Evolutionary conservation across 2,797 vertebrate genomes (phyloP).

Genomic region (Pyrocephalus nanus): DNA sequence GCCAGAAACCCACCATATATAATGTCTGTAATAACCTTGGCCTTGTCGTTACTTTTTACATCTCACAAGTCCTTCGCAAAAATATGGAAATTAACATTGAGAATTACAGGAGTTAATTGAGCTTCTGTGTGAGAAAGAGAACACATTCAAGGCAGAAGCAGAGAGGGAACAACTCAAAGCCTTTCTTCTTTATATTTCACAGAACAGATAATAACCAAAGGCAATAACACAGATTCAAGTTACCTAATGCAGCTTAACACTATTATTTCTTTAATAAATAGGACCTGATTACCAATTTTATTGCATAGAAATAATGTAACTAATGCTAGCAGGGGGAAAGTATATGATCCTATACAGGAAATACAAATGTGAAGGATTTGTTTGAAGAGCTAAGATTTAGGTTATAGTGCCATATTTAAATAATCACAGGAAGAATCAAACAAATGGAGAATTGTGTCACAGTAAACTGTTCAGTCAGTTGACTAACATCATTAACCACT

Average conservation of each 20-base stretch:
- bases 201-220: neutral
- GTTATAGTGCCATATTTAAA: neutral
- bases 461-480: neutral
- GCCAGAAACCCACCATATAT: neutral
- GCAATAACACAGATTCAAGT: neutral
- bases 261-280: neutral
- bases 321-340: neutral
- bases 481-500: neutral
- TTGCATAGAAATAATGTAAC: neutral
- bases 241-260: neutral
- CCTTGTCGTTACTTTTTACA: neutral
- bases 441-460: neutral
- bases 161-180: neutral
- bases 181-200: neutral
- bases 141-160: neutral
- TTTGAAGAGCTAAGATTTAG: neutral
- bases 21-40: neutral
- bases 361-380: neutral
- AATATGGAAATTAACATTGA: neutral
- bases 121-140: neutral
- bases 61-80: neutral
- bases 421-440: neutral
- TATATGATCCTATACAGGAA: neutral
- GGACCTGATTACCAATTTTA: neutral
- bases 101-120: neutral